These are phyloP conservation scores for Spisula subtruncata DNA, from an alignment of 2,888 invertebrate species.

Conservation along the genomic window DNA sequence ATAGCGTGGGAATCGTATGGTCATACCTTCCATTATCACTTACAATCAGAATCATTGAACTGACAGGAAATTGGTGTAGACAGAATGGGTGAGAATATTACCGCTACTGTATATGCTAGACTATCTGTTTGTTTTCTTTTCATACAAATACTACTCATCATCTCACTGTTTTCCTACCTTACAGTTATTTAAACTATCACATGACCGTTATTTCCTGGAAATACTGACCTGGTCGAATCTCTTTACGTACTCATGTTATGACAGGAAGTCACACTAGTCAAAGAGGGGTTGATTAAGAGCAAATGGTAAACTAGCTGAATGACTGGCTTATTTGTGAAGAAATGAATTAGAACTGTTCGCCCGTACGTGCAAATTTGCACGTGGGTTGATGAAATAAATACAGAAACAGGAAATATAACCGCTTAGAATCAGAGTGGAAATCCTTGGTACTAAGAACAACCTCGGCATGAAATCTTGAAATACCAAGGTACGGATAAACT, in stretches of 20 bases:
- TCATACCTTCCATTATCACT: no score
- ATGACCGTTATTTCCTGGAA: slow-evolving; percentile 21
- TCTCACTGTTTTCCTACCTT: slow-evolving; percentile 1
- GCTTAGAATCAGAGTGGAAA: not conserved
- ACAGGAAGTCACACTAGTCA: slow-evolving; percentile 7
- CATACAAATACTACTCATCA: not conserved
- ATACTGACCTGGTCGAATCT: not conserved
- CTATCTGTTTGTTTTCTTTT: slow-evolving; percentile 1
- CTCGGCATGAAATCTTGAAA: not conserved
- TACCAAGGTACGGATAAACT: not conserved
- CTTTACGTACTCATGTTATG: slow-evolving; percentile 17
- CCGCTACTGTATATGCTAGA: not conserved
- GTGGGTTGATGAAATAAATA: not conserved
- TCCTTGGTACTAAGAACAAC: not conserved
- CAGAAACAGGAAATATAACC: not conserved
- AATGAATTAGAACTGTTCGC: slow-evolving; percentile 30
- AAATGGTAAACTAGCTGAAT: slow-evolving; percentile 36
- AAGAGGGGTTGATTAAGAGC: slow-evolving; percentile 27
- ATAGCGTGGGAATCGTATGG: no score
- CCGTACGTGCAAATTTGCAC: slow-evolving; percentile 2
- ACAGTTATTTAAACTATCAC: slow-evolving; percentile 12
- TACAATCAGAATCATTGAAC: not conserved
- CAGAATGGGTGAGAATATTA: not conserved
- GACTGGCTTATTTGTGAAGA: slow-evolving; percentile 3
- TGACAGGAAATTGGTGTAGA: not conserved